These are phyloP conservation scores for Nephrotoma guestfalica DNA, from an alignment of 2,888 invertebrate species.

Conservation along the genomic window DNA sequence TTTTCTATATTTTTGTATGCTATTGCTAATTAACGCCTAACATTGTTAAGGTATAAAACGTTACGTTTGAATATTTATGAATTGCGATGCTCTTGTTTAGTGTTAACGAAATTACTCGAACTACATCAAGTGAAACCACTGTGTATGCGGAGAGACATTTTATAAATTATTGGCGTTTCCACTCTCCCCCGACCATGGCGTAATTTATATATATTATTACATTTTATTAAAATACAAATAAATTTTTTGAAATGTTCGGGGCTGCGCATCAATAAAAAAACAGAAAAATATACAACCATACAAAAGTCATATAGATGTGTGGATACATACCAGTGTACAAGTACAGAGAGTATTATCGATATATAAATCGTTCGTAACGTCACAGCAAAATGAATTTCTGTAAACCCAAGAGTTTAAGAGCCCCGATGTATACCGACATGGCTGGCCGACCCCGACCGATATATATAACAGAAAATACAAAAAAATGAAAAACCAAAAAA, in stretches of 20 bases:
- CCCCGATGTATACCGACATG: slow-evolving; percentile 3
- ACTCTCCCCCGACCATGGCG: slow-evolving; percentile 1
- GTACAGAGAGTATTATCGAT: not conserved
- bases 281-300: not conserved
- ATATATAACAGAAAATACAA: not conserved
- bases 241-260: not conserved
- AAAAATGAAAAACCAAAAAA: not conserved
- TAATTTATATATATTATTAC: not conserved
- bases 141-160: not conserved
- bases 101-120: not conserved
- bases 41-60: not conserved
- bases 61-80: not conserved
- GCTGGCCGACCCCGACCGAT: slow-evolving; percentile 4
- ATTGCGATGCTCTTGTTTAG: not conserved
- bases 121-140: not conserved
- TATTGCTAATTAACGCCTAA: not conserved
- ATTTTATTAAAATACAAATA: not conserved
- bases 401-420: not conserved
- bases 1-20: not conserved
- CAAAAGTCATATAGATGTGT: not conserved
- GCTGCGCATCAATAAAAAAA: slow-evolving; percentile 2
- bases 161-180: not conserved
- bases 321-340: not conserved
- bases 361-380: not conserved
- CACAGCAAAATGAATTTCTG: not conserved